Percentiles rank a stretch among this genome's conserved stretches.
Evolutionary conservation across 2,888 invertebrate species (phyloP).

Genomic region (Oscheius myriophilus): DNA sequence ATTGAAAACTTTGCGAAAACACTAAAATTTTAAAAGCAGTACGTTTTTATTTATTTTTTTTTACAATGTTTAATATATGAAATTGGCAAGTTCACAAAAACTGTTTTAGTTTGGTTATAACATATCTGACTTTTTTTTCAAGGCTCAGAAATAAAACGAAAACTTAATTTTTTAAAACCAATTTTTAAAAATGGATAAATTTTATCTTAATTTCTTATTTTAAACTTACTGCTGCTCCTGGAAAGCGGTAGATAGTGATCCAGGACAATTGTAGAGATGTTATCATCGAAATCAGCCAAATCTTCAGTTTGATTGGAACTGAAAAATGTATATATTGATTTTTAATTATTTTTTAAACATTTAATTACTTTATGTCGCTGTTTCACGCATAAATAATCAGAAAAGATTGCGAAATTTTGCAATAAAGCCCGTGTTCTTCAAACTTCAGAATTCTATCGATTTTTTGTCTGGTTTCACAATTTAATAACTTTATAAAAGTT

Average conservation of each 20-base stretch:
- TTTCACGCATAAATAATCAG: too few relatives aligned
- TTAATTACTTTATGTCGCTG: not conserved
- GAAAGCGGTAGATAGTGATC: conserved; percentile 55
- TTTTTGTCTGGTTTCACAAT: not conserved
- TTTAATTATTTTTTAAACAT: not conserved
- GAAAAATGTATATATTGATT: conserved; percentile 11
- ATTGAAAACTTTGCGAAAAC: too few relatives aligned
- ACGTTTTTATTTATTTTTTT: too few relatives aligned
- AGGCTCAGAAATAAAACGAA: too few relatives aligned
- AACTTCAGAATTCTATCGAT: not conserved
- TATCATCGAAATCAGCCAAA: conserved; percentile 59
- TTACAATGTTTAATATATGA: too few relatives aligned
- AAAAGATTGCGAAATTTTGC: too few relatives aligned
- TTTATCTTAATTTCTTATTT: not conserved
- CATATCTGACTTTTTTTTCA: too few relatives aligned
- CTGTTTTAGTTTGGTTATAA: too few relatives aligned
- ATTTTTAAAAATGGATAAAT: not conserved
- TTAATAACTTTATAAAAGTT: too few relatives aligned
- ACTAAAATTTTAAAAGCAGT: too few relatives aligned
- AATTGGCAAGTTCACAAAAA: too few relatives aligned
- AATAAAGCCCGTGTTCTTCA: not conserved
- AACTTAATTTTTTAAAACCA: too few relatives aligned
- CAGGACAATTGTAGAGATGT: conserved; percentile 51
- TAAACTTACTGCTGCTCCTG: conserved; percentile 38
- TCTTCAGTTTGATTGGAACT: conserved; percentile 56